These are phyloP conservation scores for Argyresthia goedartella DNA, from an alignment of 2,888 invertebrate species.

Conservation along the genomic window DNA sequence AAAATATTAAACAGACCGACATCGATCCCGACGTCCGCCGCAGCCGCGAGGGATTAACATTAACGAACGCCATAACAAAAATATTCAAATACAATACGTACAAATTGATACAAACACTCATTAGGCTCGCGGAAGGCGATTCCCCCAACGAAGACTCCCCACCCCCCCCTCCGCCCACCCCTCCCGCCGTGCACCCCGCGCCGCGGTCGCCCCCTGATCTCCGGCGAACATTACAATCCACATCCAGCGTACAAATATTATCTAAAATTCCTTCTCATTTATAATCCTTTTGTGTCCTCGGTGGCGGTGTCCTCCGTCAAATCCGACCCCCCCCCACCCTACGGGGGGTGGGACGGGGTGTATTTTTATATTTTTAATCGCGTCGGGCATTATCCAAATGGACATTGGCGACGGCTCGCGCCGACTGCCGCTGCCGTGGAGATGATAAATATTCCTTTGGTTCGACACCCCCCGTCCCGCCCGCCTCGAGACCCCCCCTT, in stretches of 20 bases:
- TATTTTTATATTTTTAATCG: conserved; percentile 73
- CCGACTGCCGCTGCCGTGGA: conserved; percentile 61
- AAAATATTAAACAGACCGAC: conserved; percentile 10
- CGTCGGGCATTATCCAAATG: conserved; percentile 71
- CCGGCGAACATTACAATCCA: conserved; percentile 65
- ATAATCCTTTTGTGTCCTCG: conserved; percentile 72
- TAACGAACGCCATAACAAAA: conserved; percentile 60
- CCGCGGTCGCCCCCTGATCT: conserved; percentile 31
- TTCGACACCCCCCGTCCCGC: conserved; percentile 51
- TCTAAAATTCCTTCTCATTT: conserved; percentile 73
- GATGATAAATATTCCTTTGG: conserved; percentile 70
- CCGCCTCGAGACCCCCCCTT: conserved; percentile 28
- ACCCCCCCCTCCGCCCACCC: neutral
- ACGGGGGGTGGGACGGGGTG: conserved; percentile 40
- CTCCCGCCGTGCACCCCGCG: conserved; percentile 7
- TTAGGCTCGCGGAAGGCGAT: conserved; percentile 59
- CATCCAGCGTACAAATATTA: conserved; percentile 71
- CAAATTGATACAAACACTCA: conserved; percentile 72
- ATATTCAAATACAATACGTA: conserved; percentile 70
- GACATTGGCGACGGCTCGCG: conserved; percentile 58
- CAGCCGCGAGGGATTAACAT: conserved; percentile 64
- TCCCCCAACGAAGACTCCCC: conserved; percentile 16
- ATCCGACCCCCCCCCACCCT: conserved; percentile 25
- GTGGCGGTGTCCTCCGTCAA: conserved; percentile 65
- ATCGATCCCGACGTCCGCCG: conserved; percentile 46